Evolutionary conservation across 2,888 invertebrate species (phyloP), one percentile per base, ranked within the genome.

Genomic region (Lasioglossum marginatum): DNA sequence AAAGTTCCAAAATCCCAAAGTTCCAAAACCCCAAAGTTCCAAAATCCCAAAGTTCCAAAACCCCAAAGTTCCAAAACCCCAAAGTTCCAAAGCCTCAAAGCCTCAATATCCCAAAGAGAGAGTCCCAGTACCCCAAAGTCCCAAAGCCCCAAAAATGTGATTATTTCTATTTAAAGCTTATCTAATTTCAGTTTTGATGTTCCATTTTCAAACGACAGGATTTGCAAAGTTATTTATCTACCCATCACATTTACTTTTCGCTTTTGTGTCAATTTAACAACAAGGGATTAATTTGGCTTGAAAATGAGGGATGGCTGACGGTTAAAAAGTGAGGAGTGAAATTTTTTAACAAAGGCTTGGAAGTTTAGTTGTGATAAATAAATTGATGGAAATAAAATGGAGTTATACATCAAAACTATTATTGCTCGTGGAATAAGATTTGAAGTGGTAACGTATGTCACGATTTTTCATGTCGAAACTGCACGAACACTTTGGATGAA

Each of bases 11-110:
- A 45, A 4, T 4, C 4, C 45, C 4, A 19, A 48, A 19, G 48
- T 0, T 0, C 0, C 5, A 19, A 5, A 48, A 2, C 19, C 1
- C 5, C 5, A 48, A 48, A 48, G 48, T 0, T 0, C 48, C 48
- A 48, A 48, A 48, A 0, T 4, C 4, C 1, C 19, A 19, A 45
- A 45, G 1, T 4, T 5, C 0, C 45, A 19, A 45, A 19, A 4
- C 0, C 5, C 5, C 19, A 45, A 45, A 45, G 0, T 0, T 4
- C 4, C 16, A 45, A 45, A 43, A 2, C 43, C 12, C 3, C 43
- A 43, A 43, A 43, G 43, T 3, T 4, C 4, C 45, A 14, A 45
- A 45, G 14, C 0, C 4, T 5, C 14, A 45, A 45, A 45, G 4
- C 3, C 4, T 19, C 5, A 45, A 4, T 16, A 4, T 40, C 40